These are phyloP conservation scores for Tetranychus cinnabarinus DNA, from an alignment of 1,140 invertebrate species.

Conservation along the genomic window DNA sequence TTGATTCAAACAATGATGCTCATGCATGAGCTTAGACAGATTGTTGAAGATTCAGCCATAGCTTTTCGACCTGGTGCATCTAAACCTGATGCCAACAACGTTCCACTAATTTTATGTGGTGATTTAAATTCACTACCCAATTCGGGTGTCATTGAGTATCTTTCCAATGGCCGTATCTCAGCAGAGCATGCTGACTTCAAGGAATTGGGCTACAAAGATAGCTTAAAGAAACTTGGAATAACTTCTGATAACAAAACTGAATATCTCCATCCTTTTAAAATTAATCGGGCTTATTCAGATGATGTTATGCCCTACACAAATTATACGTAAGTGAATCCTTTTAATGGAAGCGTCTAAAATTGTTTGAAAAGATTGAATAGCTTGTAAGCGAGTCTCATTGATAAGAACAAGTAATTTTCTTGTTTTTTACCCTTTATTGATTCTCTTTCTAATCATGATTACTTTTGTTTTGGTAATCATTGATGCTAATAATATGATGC, in stretches of 20 bases:
- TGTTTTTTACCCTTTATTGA: conserved; percentile 1
- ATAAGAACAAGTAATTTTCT: background rate
- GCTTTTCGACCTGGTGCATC: conserved; percentile 29
- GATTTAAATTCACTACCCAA: conserved; percentile 97
- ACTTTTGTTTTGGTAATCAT: too few species aligned
- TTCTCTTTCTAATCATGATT: too few species aligned
- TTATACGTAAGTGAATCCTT: conserved; percentile 52
- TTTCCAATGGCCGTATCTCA: conserved; percentile 62
- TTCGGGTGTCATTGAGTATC: conserved; percentile 88
- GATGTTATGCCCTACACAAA: conserved; percentile 95
- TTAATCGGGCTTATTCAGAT: conserved; percentile 75
- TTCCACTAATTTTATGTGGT: conserved; percentile 83
- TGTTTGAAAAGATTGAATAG: too few species aligned
- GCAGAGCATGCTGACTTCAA: conserved; percentile 88
- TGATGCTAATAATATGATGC: too few species aligned
- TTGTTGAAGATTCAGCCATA: conserved; percentile 44
- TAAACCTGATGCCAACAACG: conserved; percentile 45
- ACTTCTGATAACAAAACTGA: conserved; percentile 32
- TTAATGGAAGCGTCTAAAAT: too few species aligned
- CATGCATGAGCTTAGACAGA: conserved; percentile 53
- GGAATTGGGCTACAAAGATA: conserved; percentile 73
- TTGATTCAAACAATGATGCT: conserved; percentile 99
- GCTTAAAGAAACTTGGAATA: conserved; percentile 49
- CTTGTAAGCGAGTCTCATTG: too few species aligned
- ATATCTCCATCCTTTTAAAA: conserved; percentile 84